These are phyloP conservation scores for Spondyliosoma cantharus DNA, from an alignment of 2,797 vertebrate species.

Conservation along the genomic window DNA sequence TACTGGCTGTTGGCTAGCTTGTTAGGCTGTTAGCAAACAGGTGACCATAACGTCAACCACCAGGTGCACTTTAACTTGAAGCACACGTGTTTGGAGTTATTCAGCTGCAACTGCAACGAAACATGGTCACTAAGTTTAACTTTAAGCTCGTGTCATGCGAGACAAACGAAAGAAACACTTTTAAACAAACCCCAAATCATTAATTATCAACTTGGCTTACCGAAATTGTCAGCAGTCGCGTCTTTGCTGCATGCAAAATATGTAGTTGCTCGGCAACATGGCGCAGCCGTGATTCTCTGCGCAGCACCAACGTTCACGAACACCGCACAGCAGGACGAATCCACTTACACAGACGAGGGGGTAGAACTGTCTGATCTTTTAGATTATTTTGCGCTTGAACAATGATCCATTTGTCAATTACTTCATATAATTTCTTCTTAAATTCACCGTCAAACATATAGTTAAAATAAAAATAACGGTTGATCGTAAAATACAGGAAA, in stretches of 20 bases:
- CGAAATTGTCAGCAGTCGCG: neutral
- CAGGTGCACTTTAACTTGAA: conserved; percentile 30
- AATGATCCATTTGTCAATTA: accelerated
- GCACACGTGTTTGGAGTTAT: conserved; percentile 17
- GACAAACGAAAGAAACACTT: neutral
- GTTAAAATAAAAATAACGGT: accelerated
- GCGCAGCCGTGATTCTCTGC: conserved; percentile 25
- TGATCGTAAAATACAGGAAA: neutral
- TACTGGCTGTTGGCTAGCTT: neutral
- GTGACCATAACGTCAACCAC: neutral
- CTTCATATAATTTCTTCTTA: accelerated
- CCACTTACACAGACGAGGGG: conserved; percentile 48
- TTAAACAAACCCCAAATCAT: neutral
- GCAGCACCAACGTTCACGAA: conserved; percentile 62
- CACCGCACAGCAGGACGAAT: conserved; percentile 30
- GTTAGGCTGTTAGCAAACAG: neutral
- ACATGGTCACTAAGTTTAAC: neutral
- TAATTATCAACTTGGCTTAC: conserved; percentile 28
- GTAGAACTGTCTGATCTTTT: neutral
- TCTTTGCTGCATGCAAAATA: neutral
- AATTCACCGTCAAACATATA: accelerated
- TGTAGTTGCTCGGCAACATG: conserved; percentile 70
- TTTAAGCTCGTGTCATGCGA: neutral
- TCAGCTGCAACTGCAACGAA: neutral
- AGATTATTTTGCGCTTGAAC: neutral